Base-by-base conservation (phyloP, 2,797 vertebrate species). In the Yasuhikotakia modesta region DNA sequence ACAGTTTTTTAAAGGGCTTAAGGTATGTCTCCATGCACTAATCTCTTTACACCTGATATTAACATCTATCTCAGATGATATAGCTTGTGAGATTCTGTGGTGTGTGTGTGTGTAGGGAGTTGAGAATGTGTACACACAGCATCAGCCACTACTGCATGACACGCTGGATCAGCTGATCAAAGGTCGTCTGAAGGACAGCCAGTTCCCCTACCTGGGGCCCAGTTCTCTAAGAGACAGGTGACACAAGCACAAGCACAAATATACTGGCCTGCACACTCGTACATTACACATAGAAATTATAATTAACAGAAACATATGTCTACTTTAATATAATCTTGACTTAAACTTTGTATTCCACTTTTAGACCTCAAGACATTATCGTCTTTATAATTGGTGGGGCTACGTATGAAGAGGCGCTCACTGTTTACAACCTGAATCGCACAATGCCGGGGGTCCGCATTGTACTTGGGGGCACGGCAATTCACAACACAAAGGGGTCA, bases 1-100 rank as follows among this genome's bases (percentile, higher is more conserved):
- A 32, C 97, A 98, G 90, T 99, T 99, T 86, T 96, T 99, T 86
- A 99, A 99, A 89, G 97, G 97, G 46, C 87, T 99, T 43, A 99
- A 99, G 94, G 97, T 97, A 90, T 17, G 53, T 45, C 30, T 55
- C 48, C 63, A 63, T 24, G 70, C 2, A 60, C 4, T 8, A 0
- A 3, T 12, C 52, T 14, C 1, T 4, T 61, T 74, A 22, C 13
- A 58, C n/a, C 52, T 53, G 2, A 21, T n/a, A 8, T n/a, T n/a
- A n/a, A n/a, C n/a, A n/a, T n/a, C 7, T 2, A 10, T 21, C n/a
- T n/a, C n/a, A n/a, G n/a, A n/a, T n/a, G n/a, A n/a, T n/a, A n/a
- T n/a, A n/a, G n/a, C n/a, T n/a, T n/a, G n/a, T n/a, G n/a, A n/a
- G n/a, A n/a, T n/a, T n/a, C n/a, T 81, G 71, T 79, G 35, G 79